Percentiles rank a stretch among this genome's conserved stretches.
phyloP scores from a whole-genome alignment of 2,113 vertebrate species.

The Tachysurus vachellii region DNA sequence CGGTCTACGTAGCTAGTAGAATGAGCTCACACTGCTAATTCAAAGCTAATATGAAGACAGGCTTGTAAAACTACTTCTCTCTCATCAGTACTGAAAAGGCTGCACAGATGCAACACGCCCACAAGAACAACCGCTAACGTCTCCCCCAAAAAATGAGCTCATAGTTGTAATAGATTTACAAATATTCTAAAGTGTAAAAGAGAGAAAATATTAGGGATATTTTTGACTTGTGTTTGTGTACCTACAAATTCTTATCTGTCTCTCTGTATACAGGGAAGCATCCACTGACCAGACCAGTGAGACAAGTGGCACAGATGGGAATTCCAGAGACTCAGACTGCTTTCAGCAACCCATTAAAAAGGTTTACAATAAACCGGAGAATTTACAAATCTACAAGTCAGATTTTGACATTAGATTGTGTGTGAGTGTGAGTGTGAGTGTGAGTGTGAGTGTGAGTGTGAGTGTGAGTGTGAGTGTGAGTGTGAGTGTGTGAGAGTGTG shows the following conservation, averaged over 20 bases:
- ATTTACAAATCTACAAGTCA: not conserved
- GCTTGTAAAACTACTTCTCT: not conserved
- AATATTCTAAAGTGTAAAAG: not conserved
- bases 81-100: not conserved
- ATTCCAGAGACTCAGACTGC: conserved; percentile 90
- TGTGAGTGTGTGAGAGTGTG: not conserved
- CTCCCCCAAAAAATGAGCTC: not conserved
- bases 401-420: too few species aligned
- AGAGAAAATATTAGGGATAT: not conserved
- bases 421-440: not conserved
- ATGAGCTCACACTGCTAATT: not conserved
- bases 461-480: not conserved
- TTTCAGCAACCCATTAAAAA: conserved; percentile 94
- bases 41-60: not conserved
- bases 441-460: too few species aligned
- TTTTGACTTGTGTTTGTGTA: not conserved
- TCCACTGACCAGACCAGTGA: conserved; percentile 87
- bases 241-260: not conserved
- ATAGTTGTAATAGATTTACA: not conserved
- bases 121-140: not conserved
- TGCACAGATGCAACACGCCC: not conserved
- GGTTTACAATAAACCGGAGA: conserved; percentile 68
- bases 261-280: conserved; percentile 75
- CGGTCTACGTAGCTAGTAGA: not conserved
- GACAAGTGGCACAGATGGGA: conserved; percentile 88